These are phyloP conservation scores for Tragelaphus eurycerus DNA, from an alignment of 2,797 vertebrate genomes.

Conservation along the genomic window DNA sequence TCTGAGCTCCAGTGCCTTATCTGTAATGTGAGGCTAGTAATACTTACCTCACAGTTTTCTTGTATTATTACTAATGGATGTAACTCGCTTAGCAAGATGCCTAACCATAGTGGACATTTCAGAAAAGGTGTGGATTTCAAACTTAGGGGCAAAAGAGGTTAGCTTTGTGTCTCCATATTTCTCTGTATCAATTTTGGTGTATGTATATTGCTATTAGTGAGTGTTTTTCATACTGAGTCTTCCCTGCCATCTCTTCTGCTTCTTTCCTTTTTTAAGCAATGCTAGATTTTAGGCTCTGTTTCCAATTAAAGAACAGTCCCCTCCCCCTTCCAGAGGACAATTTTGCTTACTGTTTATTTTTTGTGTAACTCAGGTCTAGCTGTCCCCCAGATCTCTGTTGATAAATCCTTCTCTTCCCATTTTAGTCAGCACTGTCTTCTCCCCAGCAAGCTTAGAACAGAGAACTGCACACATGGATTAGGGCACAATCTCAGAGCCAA, in stretches of 20 bases:
- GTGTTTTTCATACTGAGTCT: constrained; percentile 15
- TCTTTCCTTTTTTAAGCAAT: constrained; percentile 9
- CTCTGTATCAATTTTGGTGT: constrained; percentile 15
- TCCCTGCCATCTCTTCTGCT: neutral
- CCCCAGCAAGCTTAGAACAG: constrained; percentile 2
- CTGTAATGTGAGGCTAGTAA: neutral
- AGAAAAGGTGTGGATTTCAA: constrained; percentile 20
- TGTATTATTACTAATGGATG: neutral
- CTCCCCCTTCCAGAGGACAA: neutral
- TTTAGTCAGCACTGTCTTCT: neutral
- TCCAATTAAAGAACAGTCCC: constrained; percentile 12
- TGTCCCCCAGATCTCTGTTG: neutral
- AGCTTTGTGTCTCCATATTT: neutral
- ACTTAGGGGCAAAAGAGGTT: neutral
- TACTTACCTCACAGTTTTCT: neutral
- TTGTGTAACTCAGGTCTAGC: neutral
- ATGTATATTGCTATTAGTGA: neutral
- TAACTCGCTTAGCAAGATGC: neutral
- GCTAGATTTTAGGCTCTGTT: neutral
- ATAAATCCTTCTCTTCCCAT: constrained; percentile 11
- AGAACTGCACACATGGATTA: neutral
- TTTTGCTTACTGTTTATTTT: constrained; percentile 29
- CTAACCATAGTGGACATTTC: neutral
- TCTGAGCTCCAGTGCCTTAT: neutral
- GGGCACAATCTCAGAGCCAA: neutral